phyloP scores from a whole-genome alignment of 2,113 vertebrate species.

The Hiodon tergisus region DNA sequence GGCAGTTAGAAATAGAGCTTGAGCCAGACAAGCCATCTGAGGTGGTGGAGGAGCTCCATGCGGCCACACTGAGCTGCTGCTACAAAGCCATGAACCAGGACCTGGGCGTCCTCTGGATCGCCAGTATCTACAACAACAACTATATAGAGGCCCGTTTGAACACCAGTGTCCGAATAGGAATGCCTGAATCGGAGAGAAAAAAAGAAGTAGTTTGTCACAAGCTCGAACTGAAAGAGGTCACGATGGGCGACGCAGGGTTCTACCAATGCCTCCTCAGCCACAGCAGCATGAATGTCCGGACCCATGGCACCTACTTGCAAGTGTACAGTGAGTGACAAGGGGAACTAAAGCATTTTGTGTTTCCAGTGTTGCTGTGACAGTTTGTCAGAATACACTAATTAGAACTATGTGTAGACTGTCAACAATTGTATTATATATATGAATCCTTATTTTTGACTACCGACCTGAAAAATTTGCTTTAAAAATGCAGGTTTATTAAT shows the following conservation, averaged over 20 bases:
- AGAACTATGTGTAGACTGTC: too few relatives aligned
- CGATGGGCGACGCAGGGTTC: conserved; percentile 39
- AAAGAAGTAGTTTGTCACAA: not conserved
- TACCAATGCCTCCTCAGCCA: conserved; percentile 43
- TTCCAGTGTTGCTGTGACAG: not conserved
- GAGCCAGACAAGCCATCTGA: conserved; percentile 31
- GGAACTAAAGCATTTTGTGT: not conserved
- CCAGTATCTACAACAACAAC: accelerated
- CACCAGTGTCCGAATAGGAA: not conserved
- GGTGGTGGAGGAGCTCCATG: not conserved
- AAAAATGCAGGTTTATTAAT: too few relatives aligned
- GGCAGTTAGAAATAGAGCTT: not conserved
- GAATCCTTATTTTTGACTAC: too few relatives aligned
- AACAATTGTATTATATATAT: too few relatives aligned
- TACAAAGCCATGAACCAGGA: accelerated
- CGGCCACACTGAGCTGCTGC: conserved; percentile 43
- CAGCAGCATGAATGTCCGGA: accelerated
- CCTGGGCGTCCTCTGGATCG: accelerated
- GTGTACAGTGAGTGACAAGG: conserved; percentile 56
- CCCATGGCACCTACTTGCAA: conserved; percentile 60
- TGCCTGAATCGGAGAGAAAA: not conserved
- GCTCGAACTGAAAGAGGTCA: not conserved
- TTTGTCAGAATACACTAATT: too few relatives aligned
- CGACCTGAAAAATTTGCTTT: too few relatives aligned
- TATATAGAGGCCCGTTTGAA: accelerated